Percentiles rank a stretch among this genome's conserved stretches.
These are phyloP conservation scores for Silurus meridionalis DNA, from an alignment of 2,113 vertebrate species.

Conservation along the genomic window DNA sequence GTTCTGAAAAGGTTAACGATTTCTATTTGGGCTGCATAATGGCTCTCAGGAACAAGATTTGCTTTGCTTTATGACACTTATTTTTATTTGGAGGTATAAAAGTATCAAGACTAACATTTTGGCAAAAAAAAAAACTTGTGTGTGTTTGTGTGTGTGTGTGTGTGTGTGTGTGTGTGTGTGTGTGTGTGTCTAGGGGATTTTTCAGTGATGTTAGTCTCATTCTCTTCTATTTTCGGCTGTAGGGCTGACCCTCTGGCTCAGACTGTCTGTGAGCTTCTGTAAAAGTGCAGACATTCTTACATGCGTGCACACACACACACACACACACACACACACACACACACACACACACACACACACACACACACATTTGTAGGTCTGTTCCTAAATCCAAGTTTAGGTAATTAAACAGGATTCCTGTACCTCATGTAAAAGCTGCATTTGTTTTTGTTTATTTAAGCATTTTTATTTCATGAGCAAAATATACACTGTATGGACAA, in stretches of 20 bases:
- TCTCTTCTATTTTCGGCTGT: slow-evolving; percentile 67
- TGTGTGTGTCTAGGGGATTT: slow-evolving; percentile 52
- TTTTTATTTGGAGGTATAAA: slow-evolving; percentile 31
- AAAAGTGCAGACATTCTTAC: slow-evolving; percentile 56
- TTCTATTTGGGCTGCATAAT: not conserved
- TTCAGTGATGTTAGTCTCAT: slow-evolving; percentile 50
- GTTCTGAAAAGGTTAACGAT: not conserved
- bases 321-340: slow-evolving; percentile 15
- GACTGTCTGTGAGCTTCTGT: slow-evolving; percentile 52
- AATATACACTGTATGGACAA: not conserved
- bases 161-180: slow-evolving; percentile 12
- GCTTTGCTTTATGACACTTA: not conserved
- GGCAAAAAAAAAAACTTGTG: not conserved
- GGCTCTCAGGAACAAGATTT: not conserved
- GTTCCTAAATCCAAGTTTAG: not conserved
- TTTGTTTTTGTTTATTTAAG: not conserved
- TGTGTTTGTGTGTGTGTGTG: slow-evolving; percentile 43
- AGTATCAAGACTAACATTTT: not conserved
- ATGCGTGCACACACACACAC: slow-evolving; percentile 47
- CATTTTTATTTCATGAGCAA: not conserved
- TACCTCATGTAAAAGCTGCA: not conserved
- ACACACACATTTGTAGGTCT: slow-evolving; percentile 12
- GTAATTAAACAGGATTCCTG: not conserved
- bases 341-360: slow-evolving; percentile 37
- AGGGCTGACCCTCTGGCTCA: slow-evolving; percentile 59